Percentiles rank a stretch among this genome's conserved stretches.
Conservation (phyloP, 2,888 invertebrate genomes). For the Hecatera dysodea region DNA sequence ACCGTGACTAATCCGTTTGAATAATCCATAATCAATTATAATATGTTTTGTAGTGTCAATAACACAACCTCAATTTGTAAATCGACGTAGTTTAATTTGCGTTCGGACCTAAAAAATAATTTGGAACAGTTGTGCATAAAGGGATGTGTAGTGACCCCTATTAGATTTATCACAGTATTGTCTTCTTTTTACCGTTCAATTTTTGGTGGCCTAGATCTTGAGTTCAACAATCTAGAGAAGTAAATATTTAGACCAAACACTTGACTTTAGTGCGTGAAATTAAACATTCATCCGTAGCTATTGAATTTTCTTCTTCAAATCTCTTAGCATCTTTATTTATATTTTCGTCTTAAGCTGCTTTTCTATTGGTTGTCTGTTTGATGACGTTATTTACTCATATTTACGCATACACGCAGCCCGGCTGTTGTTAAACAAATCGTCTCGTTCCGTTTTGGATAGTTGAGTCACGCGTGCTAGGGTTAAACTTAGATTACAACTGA, state of each 20-base stretch:
- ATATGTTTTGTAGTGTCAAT: constrained; percentile 19
- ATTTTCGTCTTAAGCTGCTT: constrained; percentile 30
- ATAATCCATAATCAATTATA: constrained; percentile 29
- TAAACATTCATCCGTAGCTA: constrained; percentile 28
- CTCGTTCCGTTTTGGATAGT: constrained; percentile 65
- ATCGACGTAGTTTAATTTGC: constrained; percentile 3
- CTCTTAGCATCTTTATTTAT: constrained; percentile 41
- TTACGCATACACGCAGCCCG: constrained; percentile 66
- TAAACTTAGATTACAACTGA: constrained; percentile 75
- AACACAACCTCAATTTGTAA: constrained; percentile 13
- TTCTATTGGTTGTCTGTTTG: constrained; percentile 46
- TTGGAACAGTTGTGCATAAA: background rate
- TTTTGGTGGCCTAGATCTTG: constrained; percentile 17
- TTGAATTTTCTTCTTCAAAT: constrained; percentile 21
- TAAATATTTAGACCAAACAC: constrained; percentile 34
- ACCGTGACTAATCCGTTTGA: constrained; percentile 47
- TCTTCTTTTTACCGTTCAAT: background rate
- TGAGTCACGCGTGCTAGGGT: constrained; percentile 75
- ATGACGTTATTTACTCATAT: constrained; percentile 68
- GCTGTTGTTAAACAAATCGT: constrained; percentile 73
- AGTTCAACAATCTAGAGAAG: constrained; percentile 31
- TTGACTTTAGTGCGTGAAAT: constrained; percentile 11
- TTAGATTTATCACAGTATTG: background rate
- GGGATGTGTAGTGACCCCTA: background rate
- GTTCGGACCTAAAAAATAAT: background rate